Base-by-base conservation (phyloP, 2,888 invertebrate species). In the Ernsta delagoae region DNA sequence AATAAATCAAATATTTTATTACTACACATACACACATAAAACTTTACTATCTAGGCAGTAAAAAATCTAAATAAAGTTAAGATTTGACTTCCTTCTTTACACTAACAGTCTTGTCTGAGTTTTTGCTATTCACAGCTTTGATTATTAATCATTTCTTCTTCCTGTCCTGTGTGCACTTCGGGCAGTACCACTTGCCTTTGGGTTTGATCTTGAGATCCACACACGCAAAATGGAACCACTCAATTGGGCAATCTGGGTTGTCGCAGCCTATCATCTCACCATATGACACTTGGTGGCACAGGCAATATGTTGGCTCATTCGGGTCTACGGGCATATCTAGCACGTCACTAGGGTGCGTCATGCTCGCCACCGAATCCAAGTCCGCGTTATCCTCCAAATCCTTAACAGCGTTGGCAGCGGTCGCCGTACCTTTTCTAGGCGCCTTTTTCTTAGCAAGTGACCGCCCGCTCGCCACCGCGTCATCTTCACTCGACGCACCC, bases 251-350 rank as follows among this genome's bases (percentile, higher is more conserved):
- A 77, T 97, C 97, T 62, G 96, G 96, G 89, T 98, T 98, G 90
- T 99, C 98, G 94, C 98, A 99, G 74, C 97, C 41, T 41, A 41
- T 41, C 9, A 41, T 41, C 94, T 98, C 98, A 68, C 98, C 98
- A 79, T 98, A 98, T 4, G 98, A 98, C 62, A 97, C 97, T 95
- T 99, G 99, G 88, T 99, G 98, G 83, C 99, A 99, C 50, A 99
- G 94, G 86, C 99, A 99, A 86, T 99, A 99, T 0, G 99, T 99
- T 0, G 99, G 99, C 85, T 99, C 99, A 83, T 99, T 99, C 0
- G 99, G 99, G 94, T 99, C 97, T 0, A 97, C 97, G 0, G 97
- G 97, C 97, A 97, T 97, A 77, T 97, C 97, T 48, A 97, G 90
- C 9, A 97, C 97, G 84, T 97, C 99, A 74, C 98, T 97, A 0